Base-by-base conservation (phyloP, 2,113 vertebrate genomes). In the Chloropsis hardwickii region DNA sequence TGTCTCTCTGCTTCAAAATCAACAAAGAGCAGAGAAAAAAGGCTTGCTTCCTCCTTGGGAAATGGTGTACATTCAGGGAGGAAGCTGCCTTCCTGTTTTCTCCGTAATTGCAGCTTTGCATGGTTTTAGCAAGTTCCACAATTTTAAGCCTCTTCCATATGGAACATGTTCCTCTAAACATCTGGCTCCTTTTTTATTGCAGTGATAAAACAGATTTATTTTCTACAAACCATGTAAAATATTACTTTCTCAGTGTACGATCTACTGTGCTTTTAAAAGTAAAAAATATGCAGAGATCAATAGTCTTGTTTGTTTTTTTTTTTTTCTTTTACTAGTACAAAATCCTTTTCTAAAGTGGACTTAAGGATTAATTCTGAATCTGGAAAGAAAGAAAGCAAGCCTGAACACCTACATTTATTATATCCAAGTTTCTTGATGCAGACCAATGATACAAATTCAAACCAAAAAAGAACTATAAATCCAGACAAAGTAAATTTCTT, bases 21-120 rank as follows among this genome's bases (percentile, higher is more conserved):
- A 98, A 98, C 96, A 98, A 98, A 98, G 97, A 97, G 83, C 94
- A 93, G 51, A 97, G 96, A 95, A 97, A 97, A 92, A 93, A 97
- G 96, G 80, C 96, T 96, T 66, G 94, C 97, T 98, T 98, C 98
- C 98, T 99, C 98, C 97, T 97, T 98, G 98, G 99, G 99, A 99
- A 99, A 98, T 94, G 94, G 98, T 98, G 98, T 95, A 97, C 87
- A 92, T 97, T 98, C 97, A 95, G 98, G 97, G 98, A 98, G 99
- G 99, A 99, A 99, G 98, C 91, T 97, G 97, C 94, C 98, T 99
- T 99, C 99, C 99, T 99, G 99, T 99, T 99, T 99, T 98, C 96
- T 97, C 96, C 84, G 71, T 98, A 98, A 98, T 95, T 98, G 98
- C 97, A 96, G 96, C 98, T 98, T 98, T 97, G 96, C 97, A 97